A percentile compares a stretch with the other conserved stretches of the same genome.
These are phyloP conservation scores for Pachyrhynchus sulphureomaculatus DNA, from an alignment of 1,140 invertebrate species.

Conservation along the genomic window DNA sequence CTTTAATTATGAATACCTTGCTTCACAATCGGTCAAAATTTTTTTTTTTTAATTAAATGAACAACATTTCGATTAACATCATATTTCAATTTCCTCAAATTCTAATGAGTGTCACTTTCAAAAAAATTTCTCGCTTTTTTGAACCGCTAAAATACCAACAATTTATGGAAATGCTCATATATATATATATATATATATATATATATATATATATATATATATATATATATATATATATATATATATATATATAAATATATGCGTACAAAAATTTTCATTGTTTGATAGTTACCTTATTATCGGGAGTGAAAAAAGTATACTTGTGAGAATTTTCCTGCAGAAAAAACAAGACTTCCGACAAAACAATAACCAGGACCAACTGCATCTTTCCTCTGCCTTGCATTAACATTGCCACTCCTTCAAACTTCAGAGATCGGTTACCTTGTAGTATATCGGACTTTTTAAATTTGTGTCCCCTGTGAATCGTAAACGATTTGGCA, in stretches of 20 bases:
- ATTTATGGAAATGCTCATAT: too few relatives aligned
- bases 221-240: neutral
- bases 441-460: constrained; percentile 89
- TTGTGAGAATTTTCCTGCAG: constrained; percentile 84
- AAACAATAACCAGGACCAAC: constrained; percentile 80
- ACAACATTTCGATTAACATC: too few relatives aligned
- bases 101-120: too few relatives aligned
- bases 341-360: constrained; percentile 90
- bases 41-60: neutral
- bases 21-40: neutral
- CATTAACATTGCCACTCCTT: constrained; percentile 81
- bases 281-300: constrained; percentile 71
- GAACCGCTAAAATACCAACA: too few relatives aligned
- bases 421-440: constrained; percentile 82
- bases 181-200: too few relatives aligned
- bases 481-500: constrained; percentile 84
- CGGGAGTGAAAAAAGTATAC: constrained; percentile 82
- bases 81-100: too few relatives aligned
- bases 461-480: constrained; percentile 85
- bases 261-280: neutral
- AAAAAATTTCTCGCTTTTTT: too few relatives aligned
- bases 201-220: neutral
- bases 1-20: too few relatives aligned
- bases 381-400: constrained; percentile 82
- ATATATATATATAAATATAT: neutral